phyloP scores from a whole-genome alignment of 2,113 vertebrate species.

The Takifugu bimaculatus region DNA sequence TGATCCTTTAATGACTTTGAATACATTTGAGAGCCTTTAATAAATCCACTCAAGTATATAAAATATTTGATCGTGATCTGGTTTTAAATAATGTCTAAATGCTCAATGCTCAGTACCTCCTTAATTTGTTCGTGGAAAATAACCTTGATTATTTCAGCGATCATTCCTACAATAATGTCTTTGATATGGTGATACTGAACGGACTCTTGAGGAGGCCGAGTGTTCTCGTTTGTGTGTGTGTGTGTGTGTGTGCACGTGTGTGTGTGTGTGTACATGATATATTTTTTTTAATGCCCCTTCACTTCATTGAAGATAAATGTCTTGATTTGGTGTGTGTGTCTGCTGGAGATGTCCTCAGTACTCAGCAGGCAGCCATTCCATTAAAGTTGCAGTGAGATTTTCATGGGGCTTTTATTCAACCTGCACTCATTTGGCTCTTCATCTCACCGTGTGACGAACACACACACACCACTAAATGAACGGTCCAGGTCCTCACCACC shows the following conservation, averaged over 20 bases:
- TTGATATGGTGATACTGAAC: slow-evolving; percentile 39
- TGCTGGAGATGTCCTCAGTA: slow-evolving; percentile 49
- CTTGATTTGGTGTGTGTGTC: slow-evolving; percentile 49
- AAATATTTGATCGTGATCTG: slow-evolving; percentile 4
- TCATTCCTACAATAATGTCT: neutral
- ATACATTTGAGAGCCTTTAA: neutral
- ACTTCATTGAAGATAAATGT: slow-evolving; percentile 62
- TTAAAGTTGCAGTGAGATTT: slow-evolving; percentile 65
- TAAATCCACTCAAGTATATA: neutral
- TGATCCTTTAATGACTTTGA: too few relatives aligned
- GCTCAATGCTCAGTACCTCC: neutral
- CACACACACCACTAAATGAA: slow-evolving; percentile 62
- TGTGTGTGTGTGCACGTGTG: neutral
- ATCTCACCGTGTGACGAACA: slow-evolving; percentile 59
- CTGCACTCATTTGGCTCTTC: slow-evolving; percentile 66
- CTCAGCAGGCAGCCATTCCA: slow-evolving; percentile 62
- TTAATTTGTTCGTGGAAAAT: neutral
- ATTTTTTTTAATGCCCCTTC: slow-evolving; percentile 27
- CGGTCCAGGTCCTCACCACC: slow-evolving; percentile 51
- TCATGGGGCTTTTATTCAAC: slow-evolving; percentile 58
- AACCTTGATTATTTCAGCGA: slow-evolving; percentile 15
- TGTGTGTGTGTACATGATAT: slow-evolving; percentile 8
- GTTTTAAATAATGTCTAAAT: slow-evolving; percentile 3
- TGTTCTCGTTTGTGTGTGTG: slow-evolving; percentile 1
- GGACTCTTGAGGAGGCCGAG: slow-evolving; percentile 9